Conservation (phyloP, 30 jellyfish, hydroid and myxozoan genomes). For the Haliclystus octoradiatus region DNA sequence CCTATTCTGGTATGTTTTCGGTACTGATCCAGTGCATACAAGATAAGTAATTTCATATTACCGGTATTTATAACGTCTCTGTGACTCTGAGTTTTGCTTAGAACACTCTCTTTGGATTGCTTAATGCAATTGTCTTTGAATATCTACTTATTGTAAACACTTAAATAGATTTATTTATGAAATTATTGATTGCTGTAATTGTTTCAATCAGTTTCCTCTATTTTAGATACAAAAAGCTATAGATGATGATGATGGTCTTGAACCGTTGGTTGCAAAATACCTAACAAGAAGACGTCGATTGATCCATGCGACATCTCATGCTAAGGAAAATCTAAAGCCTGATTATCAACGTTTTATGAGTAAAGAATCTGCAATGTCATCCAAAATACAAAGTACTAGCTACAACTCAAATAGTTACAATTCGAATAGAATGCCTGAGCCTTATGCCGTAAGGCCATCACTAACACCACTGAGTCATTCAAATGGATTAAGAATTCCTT, state of each 20-base stretch:
- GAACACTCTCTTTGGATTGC: no score
- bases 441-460: background rate
- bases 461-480: background rate
- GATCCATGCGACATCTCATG: background rate
- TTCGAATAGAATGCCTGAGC: background rate
- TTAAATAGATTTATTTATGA: no score
- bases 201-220: background rate
- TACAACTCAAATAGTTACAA: background rate
- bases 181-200: no score
- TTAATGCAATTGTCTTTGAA: background rate
- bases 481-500: background rate
- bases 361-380: background rate
- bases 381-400: no score
- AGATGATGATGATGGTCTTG: background rate
- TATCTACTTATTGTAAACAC: no score
- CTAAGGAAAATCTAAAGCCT: background rate
- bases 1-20: no score
- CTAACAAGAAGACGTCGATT: background rate
- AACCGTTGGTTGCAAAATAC: background rate
- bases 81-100: no score
- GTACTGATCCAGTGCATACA: no score
- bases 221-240: background rate
- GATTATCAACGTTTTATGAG: background rate
- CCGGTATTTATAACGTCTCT: no score
- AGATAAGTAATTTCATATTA: no score